Evolutionary conservation across 2,113 vertebrate species (phyloP), one percentile per base, ranked within the genome.

Genomic region (Oreochromis tanganicae): DNA sequence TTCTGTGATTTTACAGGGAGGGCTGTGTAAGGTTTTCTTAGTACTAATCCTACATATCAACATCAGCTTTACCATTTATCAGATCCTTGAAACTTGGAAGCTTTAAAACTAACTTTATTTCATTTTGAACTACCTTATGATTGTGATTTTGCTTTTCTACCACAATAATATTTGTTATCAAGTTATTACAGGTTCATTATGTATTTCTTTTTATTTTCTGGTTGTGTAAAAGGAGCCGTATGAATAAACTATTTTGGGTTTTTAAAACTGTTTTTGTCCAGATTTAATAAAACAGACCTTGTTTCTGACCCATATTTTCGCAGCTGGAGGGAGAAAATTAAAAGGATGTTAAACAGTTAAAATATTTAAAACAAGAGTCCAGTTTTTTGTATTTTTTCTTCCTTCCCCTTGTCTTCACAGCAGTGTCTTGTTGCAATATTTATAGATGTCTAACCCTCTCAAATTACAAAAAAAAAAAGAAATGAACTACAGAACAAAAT

Each of bases 1-100:
- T 71, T 71, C 38, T 43, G 0, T 24, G n/a, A 43, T 75, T 32
- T 75, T 29, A 29, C 24, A 12, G 3, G 14, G n/a, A 0, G 63
- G n/a, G 36, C 4, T 27, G 13, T 46, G 0, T 73, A 24, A 29
- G 21, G 2, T 75, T 19, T 36, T 75, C 16, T 7, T 75, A 48
- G 6, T 50, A 4, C 21, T 48, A 3, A 2, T 29, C 3, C 71
- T 75, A 29, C 24, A 75, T 75, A 17, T 73, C 38, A 48, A 73
- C n/a, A 46, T 46, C 41, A 73, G 21, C 7, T 27, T 71, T 24
- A 71, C 19, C 36, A 24, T 71, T 71, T 71, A 71, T 43, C 38
- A 46, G 38, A 16, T 2, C 2, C n/a, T 71, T 43, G 66, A 43
- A 71, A 46, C 38, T 6, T 73, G 38, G 21, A 73, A 17, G 38